Conservation (phyloP, 2,797 vertebrate species). For the Epinephelus awoara region DNA sequence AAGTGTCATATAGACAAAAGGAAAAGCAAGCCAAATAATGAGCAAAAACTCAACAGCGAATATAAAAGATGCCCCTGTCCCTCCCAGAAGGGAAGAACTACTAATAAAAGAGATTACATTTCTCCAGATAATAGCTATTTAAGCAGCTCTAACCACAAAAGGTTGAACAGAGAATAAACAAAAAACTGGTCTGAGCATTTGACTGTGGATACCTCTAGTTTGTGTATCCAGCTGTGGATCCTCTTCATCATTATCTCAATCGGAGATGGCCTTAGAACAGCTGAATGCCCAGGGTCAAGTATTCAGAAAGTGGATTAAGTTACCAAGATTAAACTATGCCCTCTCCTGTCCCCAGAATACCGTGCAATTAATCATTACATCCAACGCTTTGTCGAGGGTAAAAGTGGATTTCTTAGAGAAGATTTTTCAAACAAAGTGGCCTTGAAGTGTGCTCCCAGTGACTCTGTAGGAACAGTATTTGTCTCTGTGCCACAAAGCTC, state of each 20-base stretch:
- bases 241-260: conserved; percentile 31
- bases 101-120: not conserved
- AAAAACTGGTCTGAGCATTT: not conserved
- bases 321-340: conserved; percentile 46
- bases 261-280: conserved; percentile 40
- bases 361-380: conserved; percentile 41
- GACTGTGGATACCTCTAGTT: not conserved
- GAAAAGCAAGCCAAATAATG: conserved; percentile 32
- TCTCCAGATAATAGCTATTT: not conserved
- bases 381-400: conserved; percentile 12
- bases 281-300: conserved; percentile 49
- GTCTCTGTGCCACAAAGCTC: conserved; percentile 33
- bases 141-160: not conserved
- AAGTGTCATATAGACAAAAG: conserved; percentile 49
- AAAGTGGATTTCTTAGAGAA: conserved; percentile 15
- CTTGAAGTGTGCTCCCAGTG: not conserved
- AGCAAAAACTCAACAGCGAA: conserved; percentile 25
- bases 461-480: conserved; percentile 4
- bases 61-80: not conserved
- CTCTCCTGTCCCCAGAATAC: conserved; percentile 18
- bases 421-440: not conserved
- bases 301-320: conserved; percentile 46
- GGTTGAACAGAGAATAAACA: not conserved
- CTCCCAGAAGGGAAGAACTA: not conserved
- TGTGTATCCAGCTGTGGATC: conserved; percentile 52